Conservation (phyloP, 1,140 invertebrate species). For the Meloidogyne exigua region DNA sequence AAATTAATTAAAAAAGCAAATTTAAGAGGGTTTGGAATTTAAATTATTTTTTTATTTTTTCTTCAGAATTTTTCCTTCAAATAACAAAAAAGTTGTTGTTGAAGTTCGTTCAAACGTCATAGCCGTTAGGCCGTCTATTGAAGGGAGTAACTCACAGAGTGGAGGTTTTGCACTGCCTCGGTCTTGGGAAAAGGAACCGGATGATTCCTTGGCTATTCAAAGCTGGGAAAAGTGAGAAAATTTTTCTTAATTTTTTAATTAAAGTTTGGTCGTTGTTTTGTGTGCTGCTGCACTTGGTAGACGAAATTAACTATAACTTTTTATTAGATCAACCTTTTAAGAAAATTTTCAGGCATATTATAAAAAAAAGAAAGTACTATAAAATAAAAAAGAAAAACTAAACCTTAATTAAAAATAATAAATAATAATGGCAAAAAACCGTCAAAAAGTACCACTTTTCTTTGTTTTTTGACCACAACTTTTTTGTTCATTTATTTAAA, state of each 20-base stretch:
- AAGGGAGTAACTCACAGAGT: neutral
- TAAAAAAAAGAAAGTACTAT: neutral
- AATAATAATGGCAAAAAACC: neutral
- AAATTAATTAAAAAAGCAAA: slow-evolving; percentile 2
- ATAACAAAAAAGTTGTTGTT: neutral
- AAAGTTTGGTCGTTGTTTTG: neutral
- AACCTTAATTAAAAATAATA: neutral
- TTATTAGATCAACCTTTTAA: neutral
- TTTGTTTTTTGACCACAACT: neutral
- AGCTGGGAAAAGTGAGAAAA: slow-evolving; percentile 14
- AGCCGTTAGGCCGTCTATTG: neutral
- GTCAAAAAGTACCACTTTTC: neutral
- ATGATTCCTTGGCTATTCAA: slow-evolving; percentile 1
- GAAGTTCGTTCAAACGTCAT: neutral
- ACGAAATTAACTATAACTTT: neutral
- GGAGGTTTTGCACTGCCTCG: slow-evolving; percentile 10
- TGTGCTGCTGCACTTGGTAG: neutral
- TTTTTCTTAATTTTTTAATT: neutral
- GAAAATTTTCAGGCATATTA: neutral
- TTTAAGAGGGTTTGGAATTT: neutral
- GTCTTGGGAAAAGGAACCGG: neutral
- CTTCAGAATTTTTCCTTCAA: neutral
- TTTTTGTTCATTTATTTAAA: neutral
- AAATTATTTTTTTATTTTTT: neutral
- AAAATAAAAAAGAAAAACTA: neutral